Conservation (phyloP, 2,888 invertebrate genomes). For the Cryptocephalus primarius region DNA sequence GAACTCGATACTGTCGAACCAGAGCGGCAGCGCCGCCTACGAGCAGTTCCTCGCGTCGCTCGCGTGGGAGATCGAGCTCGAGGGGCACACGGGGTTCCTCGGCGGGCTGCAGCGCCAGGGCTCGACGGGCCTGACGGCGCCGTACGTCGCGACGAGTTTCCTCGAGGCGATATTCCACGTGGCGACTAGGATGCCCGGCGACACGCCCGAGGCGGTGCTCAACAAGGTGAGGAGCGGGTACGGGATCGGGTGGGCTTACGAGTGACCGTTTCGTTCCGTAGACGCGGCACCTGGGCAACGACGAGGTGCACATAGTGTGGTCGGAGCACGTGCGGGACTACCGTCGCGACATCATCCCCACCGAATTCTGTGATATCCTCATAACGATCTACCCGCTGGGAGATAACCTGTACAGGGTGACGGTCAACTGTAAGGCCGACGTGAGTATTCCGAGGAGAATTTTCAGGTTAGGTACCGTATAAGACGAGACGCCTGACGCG, state of each 20-base stretch:
- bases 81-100: conserved; percentile 88
- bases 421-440: conserved; percentile 77
- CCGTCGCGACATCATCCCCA: conserved; percentile 91
- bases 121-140: conserved; percentile 84
- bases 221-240: conserved; percentile 53
- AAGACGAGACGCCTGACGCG: too few relatives aligned
- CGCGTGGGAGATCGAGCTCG: conserved; percentile 80
- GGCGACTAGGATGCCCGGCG: conserved; percentile 91
- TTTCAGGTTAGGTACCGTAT: too few relatives aligned
- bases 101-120: conserved; percentile 89
- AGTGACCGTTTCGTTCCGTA: conserved; percentile 29
- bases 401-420: conserved; percentile 76
- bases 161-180: conserved; percentile 95
- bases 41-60: conserved; percentile 65
- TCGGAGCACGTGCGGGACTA: conserved; percentile 95
- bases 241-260: not conserved
- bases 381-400: conserved; percentile 91
- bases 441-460: conserved; percentile 50
- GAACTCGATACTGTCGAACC: conserved; percentile 83
- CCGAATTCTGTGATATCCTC: conserved; percentile 98
- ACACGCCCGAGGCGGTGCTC: conserved; percentile 74
- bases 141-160: conserved; percentile 89
- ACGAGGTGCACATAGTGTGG: conserved; percentile 99
- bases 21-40: conserved; percentile 84
- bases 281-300: conserved; percentile 94